Percentiles rank a stretch among this genome's conserved stretches.
These are phyloP conservation scores for Escarpia spicata DNA, from an alignment of 2,888 invertebrate genomes.

Conservation along the genomic window DNA sequence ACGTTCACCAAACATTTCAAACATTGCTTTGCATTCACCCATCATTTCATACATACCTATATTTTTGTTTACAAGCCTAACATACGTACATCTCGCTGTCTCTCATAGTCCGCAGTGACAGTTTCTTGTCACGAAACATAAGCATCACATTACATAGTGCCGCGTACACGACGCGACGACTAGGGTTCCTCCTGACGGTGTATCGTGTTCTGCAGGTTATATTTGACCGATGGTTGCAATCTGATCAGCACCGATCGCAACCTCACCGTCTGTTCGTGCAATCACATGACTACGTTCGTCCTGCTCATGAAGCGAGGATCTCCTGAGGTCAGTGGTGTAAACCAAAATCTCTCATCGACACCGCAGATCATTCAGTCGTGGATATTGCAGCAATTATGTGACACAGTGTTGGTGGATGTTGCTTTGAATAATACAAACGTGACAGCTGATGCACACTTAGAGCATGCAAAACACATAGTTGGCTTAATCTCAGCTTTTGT, in stretches of 20 bases:
- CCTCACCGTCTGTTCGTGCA: slow-evolving; percentile 26
- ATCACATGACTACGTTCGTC: slow-evolving; percentile 24
- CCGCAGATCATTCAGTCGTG: neutral
- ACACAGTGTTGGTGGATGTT: too few relatives aligned
- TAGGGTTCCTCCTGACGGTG: neutral
- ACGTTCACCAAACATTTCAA: too few relatives aligned
- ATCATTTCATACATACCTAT: neutral
- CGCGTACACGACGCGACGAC: neutral
- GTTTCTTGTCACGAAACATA: neutral
- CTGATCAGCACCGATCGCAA: slow-evolving; percentile 6
- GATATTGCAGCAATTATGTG: neutral
- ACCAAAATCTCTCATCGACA: neutral
- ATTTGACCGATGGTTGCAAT: slow-evolving; percentile 22
- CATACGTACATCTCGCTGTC: neutral
- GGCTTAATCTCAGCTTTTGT: too few relatives aligned
- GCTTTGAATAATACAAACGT: too few relatives aligned
- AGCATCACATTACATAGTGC: neutral
- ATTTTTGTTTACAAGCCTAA: neutral
- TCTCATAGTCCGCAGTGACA: neutral
- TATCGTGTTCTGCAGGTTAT: slow-evolving; percentile 20
- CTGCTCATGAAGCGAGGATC: slow-evolving; percentile 30
- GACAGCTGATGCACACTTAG: too few relatives aligned
- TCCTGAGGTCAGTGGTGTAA: slow-evolving; percentile 14
- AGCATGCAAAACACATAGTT: too few relatives aligned
- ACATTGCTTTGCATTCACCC: too few relatives aligned